Evolutionary conservation across 92 coral and sea anemone species (phyloP), one percentile per base, ranked within the genome.

Genomic region (Actinostola sp.): DNA sequence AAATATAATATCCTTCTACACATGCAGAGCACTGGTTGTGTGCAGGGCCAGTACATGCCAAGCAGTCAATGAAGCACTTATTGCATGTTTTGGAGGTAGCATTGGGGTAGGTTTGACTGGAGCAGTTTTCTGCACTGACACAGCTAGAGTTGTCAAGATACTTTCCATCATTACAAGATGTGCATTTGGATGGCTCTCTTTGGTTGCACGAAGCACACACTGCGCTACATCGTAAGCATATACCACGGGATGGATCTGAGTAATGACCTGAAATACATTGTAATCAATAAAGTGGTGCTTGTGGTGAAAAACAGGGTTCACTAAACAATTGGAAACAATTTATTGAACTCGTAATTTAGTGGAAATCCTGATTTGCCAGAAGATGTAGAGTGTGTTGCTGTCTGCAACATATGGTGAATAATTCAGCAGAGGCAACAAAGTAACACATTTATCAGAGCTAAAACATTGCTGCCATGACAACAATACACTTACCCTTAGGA

Each of bases 401-500:
- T 24, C 20, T 21, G 60, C 54, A n/a, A n/a, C n/a, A n/a, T n/a
- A n/a, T n/a, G n/a, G n/a, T n/a, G n/a, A n/a, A n/a, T n/a, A n/a
- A n/a, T n/a, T n/a, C n/a, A n/a, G n/a, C n/a, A n/a, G n/a, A n/a
- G n/a, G n/a, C n/a, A n/a, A n/a, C n/a, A n/a, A n/a, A n/a, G n/a
- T n/a, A n/a, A n/a, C n/a, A n/a, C n/a, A n/a, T n/a, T n/a, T n/a
- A n/a, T n/a, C n/a, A n/a, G n/a, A n/a, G n/a, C n/a, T n/a, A n/a
- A n/a, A n/a, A n/a, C n/a, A n/a, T n/a, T n/a, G n/a, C n/a, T n/a
- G n/a, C n/a, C n/a, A 4, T 11, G 42, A 25, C 39, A 30, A 11
- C 65, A 33, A 36, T 33, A 14, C 13, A 10, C 82, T 45, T 85
- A 93, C 98, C 98, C 60, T 81, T 62, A 51, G 98, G 98, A 49